A percentile compares a stretch with the other conserved stretches of the same genome.
These are phyloP conservation scores for Anguilla obscura DNA, from an alignment of 2,797 vertebrate species.

Conservation along the genomic window DNA sequence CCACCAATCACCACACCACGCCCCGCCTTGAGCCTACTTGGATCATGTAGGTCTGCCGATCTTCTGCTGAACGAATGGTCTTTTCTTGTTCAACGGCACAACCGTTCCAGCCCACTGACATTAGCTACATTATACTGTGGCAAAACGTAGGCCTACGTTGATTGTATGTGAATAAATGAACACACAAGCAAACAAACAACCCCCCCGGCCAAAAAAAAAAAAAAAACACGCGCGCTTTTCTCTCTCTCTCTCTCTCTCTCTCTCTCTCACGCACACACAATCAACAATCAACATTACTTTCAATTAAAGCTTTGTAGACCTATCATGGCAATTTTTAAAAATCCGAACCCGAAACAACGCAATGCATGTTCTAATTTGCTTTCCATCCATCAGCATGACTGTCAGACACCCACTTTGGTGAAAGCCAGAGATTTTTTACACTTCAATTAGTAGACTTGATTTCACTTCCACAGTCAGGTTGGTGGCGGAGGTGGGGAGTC, in stretches of 20 bases:
- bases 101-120: neutral
- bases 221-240: no score
- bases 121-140: neutral
- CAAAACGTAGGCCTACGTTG: neutral
- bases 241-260: no score
- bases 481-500: neutral
- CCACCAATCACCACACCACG: slow-evolving; percentile 52
- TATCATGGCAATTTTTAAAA: neutral
- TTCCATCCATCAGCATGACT: neutral
- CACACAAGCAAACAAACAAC: neutral
- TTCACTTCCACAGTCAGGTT: neutral
- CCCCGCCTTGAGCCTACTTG: slow-evolving; percentile 1
- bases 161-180: neutral
- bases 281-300: neutral
- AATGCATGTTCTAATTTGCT: neutral
- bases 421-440: neutral
- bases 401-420: neutral
- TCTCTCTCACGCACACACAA: neutral
- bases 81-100: neutral
- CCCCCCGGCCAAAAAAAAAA: no score
- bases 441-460: neutral
- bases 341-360: neutral
- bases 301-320: neutral
- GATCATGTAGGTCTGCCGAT: neutral
- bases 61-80: slow-evolving; percentile 3